phyloP scores from a whole-genome alignment of 2,113 vertebrate genomes.

The Ploceus nigricollis region DNA sequence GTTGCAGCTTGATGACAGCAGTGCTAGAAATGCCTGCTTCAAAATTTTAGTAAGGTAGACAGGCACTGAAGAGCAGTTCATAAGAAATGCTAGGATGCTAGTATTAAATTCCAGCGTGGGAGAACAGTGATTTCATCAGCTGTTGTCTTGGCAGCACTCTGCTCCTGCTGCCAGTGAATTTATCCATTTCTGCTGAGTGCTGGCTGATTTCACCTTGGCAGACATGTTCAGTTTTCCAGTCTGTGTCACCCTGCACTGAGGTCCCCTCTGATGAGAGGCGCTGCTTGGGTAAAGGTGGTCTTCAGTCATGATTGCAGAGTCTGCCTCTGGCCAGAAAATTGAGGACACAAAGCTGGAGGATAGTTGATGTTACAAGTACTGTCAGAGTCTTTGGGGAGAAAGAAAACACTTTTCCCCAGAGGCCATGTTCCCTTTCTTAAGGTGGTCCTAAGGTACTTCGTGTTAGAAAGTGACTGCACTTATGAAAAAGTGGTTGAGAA shows the following conservation, averaged over 20 bases:
- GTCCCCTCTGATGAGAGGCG: background rate
- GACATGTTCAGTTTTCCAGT: background rate
- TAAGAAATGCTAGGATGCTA: background rate
- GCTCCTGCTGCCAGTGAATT: background rate
- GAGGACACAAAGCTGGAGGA: background rate
- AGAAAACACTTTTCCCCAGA: background rate
- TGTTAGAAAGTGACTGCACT: background rate
- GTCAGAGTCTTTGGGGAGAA: background rate
- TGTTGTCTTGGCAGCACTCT: background rate
- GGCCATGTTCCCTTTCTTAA: background rate
- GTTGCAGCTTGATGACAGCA: background rate
- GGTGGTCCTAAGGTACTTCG: background rate
- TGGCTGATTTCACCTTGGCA: background rate
- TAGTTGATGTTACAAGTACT: background rate
- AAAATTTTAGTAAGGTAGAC: background rate
- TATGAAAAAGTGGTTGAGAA: background rate
- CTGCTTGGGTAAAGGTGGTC: background rate
- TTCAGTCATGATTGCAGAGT: background rate
- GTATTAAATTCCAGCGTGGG: background rate
- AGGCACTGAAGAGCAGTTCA: background rate
- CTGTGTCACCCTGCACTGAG: background rate
- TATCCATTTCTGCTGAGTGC: background rate
- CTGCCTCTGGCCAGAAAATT: background rate
- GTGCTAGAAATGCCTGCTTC: background rate
- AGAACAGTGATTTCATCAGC: background rate